Evolutionary conservation across 2,888 invertebrate species (phyloP).

Genomic region (Epistrophella euchroma): DNA sequence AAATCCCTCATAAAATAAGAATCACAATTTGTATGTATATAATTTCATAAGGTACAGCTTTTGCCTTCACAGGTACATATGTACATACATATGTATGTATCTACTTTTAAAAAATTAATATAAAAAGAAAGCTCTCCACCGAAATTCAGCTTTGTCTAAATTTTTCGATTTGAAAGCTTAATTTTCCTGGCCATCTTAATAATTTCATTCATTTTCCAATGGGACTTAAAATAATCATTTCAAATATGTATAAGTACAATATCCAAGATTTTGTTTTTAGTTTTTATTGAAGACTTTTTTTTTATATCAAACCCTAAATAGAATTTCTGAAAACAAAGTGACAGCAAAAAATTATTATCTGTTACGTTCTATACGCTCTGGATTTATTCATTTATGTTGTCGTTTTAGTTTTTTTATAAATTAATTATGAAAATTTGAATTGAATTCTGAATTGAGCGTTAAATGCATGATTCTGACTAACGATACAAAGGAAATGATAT

Average conservation of each 20-base stretch:
- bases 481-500: background rate
- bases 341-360: conserved; percentile 59
- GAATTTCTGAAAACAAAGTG: conserved; percentile 47
- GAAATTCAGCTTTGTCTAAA: too few species aligned
- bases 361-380: background rate
- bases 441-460: conserved; percentile 19
- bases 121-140: too few species aligned
- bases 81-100: too few species aligned
- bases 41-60: too few species aligned
- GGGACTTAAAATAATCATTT: background rate
- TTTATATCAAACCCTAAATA: conserved; percentile 39
- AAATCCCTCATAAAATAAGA: too few species aligned
- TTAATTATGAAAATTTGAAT: conserved; percentile 5
- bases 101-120: too few species aligned
- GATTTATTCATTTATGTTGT: background rate
- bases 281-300: conserved; percentile 28
- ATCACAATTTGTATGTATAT: too few species aligned
- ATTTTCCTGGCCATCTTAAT: too few species aligned
- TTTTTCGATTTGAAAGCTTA: too few species aligned
- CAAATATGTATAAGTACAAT: background rate
- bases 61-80: too few species aligned
- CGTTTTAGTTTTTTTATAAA: background rate
- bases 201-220: too few species aligned
- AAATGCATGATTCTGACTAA: conserved; percentile 1
- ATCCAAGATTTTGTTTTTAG: background rate